Conservation (phyloP, 2,888 invertebrate genomes). For the Sialis lutaria region DNA sequence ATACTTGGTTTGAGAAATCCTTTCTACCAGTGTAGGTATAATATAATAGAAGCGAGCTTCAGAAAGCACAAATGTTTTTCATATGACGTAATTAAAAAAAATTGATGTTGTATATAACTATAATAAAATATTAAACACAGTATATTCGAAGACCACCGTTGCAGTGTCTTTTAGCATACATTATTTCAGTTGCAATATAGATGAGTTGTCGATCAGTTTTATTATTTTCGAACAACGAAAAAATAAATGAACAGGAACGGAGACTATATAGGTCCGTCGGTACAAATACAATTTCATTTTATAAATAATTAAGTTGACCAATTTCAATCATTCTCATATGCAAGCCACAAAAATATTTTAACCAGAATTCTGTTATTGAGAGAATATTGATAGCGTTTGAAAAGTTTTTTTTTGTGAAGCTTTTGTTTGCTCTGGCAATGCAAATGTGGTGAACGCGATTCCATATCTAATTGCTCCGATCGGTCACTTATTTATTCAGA, state of each 20-base stretch:
- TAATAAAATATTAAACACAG: too few relatives aligned
- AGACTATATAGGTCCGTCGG: background rate
- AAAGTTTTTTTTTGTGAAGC: background rate
- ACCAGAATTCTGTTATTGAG: background rate
- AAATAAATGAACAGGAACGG: background rate
- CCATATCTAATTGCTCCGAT: too few relatives aligned
- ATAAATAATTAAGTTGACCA: constrained; percentile 15
- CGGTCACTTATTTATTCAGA: too few relatives aligned
- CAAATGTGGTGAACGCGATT: too few relatives aligned
- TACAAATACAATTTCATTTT: constrained; percentile 5
- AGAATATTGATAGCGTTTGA: background rate
- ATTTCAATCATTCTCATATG: constrained; percentile 14
- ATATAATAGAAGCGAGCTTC: too few relatives aligned
- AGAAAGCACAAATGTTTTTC: too few relatives aligned
- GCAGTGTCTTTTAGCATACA: background rate
- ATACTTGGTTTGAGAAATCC: too few relatives aligned
- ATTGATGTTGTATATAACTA: too few relatives aligned
- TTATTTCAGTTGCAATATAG: background rate
- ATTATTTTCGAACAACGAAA: background rate
- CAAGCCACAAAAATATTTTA: constrained; percentile 11
- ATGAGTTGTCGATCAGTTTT: background rate
- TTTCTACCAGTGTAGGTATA: too few relatives aligned
- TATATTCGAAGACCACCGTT: too few relatives aligned
- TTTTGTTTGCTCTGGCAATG: background rate
- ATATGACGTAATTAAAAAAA: too few relatives aligned